These are phyloP conservation scores for Notolabrus celidotus DNA, from an alignment of 2,797 vertebrate genomes.

Conservation along the genomic window DNA sequence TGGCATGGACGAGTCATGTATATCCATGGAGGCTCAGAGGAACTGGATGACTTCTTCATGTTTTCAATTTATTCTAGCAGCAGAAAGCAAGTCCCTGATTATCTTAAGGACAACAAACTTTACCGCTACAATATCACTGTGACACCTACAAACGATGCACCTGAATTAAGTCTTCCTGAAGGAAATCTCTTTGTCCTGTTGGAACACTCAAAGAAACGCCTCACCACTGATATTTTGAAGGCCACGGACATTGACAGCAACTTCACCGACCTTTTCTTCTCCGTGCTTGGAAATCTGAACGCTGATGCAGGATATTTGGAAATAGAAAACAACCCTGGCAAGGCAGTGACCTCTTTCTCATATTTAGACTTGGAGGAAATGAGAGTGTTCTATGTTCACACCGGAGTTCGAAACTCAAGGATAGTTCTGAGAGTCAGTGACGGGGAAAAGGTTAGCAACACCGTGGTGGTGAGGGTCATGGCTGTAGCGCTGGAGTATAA, in stretches of 20 bases:
- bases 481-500: slow-evolving; percentile 88
- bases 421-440: slow-evolving; percentile 92
- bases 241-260: slow-evolving; percentile 89
- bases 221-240: slow-evolving; percentile 85
- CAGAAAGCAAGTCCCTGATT: slow-evolving; percentile 83
- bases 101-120: slow-evolving; percentile 83
- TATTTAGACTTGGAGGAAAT: slow-evolving; percentile 85
- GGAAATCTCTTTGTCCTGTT: slow-evolving; percentile 90
- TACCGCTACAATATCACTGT: slow-evolving; percentile 87
- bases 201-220: slow-evolving; percentile 90
- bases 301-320: slow-evolving; percentile 91
- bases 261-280: slow-evolving; percentile 82
- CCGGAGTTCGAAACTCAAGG: slow-evolving; percentile 88
- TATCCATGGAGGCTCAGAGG: slow-evolving; percentile 92
- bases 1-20: slow-evolving; percentile 90
- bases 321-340: slow-evolving; percentile 83
- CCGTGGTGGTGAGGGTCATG: slow-evolving; percentile 89
- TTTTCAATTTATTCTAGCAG: slow-evolving; percentile 88
- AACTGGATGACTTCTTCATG: slow-evolving; percentile 87
- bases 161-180: slow-evolving; percentile 88
- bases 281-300: slow-evolving; percentile 90
- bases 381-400: slow-evolving; percentile 88
- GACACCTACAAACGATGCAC: slow-evolving; percentile 90
- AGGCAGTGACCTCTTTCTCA: slow-evolving; percentile 85
- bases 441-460: slow-evolving; percentile 93